Base-by-base conservation (phyloP, 2,888 invertebrate genomes). In the Sinhomidia bicolor region DNA sequence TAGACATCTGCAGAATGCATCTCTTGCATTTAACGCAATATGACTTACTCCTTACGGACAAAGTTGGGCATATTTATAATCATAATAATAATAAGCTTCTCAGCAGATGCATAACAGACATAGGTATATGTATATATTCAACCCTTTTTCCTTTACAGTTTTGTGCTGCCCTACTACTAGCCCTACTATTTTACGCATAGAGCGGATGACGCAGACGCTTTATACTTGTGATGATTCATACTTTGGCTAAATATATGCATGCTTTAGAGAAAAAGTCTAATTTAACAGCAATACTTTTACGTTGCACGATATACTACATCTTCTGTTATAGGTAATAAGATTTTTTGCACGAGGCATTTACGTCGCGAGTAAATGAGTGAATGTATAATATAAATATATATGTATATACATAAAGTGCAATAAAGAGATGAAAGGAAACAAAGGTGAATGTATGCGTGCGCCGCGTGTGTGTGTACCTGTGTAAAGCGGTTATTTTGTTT, bases 141-240 rank as follows among this genome's bases (percentile, higher is more conserved):
- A 57, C 14, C 32, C 68, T 23, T 68, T 68, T 68, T 36, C 68
- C 68, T 68, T 68, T 36, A 68, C n/a, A 36, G 62, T 26, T 65
- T 14, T 60, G 23, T 26, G 41, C 44, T 44, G 44, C 20, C 44
- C n/a, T n/a, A n/a, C n/a, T n/a, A n/a, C n/a, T n/a, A n/a, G 71
- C 41, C 71, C 71, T 71, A 71, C 41, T 47, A 76, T 62, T 62
- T 62, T 12, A 62, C 60, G 60, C 60, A 62, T 29, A 7, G 20
- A 3, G 60, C 60, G 26, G 60, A 62, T 62, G 60, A 62, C 60
- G 60, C 12, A 2, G 60, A 5, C 3, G 17, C 5, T 12, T 62
- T 23, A 62, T 26, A 1, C 26, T 62, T 1, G 26, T 62, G 26
- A 62, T 62, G 60, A 23, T 26, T 62, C 60, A 62, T 5, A 26